Percentiles rank a stretch among this genome's conserved stretches.
These are phyloP conservation scores for Drosophila sturtevanti DNA, from an alignment of 1,140 invertebrate species.

Conservation along the genomic window DNA sequence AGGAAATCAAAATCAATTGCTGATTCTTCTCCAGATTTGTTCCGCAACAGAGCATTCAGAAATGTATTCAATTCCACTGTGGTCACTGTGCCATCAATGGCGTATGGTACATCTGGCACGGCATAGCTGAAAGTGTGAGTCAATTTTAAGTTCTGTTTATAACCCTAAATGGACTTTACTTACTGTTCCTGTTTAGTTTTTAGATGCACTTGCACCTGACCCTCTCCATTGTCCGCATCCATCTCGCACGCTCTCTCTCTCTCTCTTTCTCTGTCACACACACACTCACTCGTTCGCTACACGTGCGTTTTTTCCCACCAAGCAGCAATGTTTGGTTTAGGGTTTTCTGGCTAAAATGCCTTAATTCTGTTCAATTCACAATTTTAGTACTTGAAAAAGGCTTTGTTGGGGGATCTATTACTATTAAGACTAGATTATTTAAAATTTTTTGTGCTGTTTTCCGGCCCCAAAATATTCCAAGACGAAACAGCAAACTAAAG, in stretches of 20 bases:
- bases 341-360: not conserved
- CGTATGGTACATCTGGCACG: conserved; percentile 92
- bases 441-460: not conserved
- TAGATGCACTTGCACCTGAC: conserved; percentile 89
- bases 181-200: conserved; percentile 91
- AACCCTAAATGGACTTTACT: conserved; percentile 87
- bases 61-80: conserved; percentile 89
- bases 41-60: conserved; percentile 89
- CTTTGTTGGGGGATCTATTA: not conserved
- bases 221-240: conserved; percentile 82
- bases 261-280: conserved; percentile 20
- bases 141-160: not conserved
- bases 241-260: conserved; percentile 42
- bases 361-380: not conserved
- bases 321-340: not conserved
- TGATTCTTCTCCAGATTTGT: conserved; percentile 66
- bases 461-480: not conserved
- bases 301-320: conserved; percentile 23
- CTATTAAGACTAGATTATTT: not conserved
- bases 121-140: conserved; percentile 88
- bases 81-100: conserved; percentile 88
- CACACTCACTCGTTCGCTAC: not conserved
- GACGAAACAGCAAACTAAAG: not conserved
- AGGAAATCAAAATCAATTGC: conserved; percentile 94
- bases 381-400: not conserved